phyloP scores from a whole-genome alignment of 2,797 vertebrate species.

The Sebastes oblongus region DNA sequence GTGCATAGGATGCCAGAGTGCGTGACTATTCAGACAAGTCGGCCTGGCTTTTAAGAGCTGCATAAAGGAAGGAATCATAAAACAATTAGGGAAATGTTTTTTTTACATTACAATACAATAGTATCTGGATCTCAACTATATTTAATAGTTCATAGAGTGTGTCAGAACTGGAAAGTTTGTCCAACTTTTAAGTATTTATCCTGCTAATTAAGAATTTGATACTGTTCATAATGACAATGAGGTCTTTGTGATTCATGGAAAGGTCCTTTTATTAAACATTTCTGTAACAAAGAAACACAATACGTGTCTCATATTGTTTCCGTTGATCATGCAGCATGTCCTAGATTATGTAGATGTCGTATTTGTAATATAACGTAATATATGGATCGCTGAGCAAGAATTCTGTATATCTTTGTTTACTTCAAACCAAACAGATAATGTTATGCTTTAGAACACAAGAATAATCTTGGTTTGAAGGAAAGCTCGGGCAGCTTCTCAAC shows the following conservation, averaged over 20 bases:
- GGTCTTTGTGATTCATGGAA: not conserved
- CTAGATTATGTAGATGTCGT: not conserved
- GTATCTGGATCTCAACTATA: not conserved
- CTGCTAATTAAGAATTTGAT: not conserved
- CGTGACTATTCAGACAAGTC: slow-evolving; percentile 16
- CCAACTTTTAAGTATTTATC: not conserved
- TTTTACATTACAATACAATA: not conserved
- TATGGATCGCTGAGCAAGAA: not conserved
- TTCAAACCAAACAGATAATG: not conserved
- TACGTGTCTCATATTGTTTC: not conserved
- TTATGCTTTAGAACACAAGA: not conserved
- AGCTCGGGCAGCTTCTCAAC: not conserved
- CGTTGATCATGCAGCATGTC: not conserved
- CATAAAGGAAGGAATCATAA: slow-evolving; percentile 17
- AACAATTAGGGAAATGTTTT: slow-evolving; percentile 18
- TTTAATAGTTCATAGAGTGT: not conserved
- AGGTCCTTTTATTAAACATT: not conserved
- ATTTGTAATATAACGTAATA: not conserved
- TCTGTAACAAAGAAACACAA: not conserved
- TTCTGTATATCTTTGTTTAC: not conserved
- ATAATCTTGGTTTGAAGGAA: not conserved
- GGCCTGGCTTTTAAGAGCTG: slow-evolving; percentile 9
- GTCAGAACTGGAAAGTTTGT: not conserved
- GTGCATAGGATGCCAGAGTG: slow-evolving; percentile 19
- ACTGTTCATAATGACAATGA: not conserved